Conservation (phyloP, 2,113 vertebrate species). For the Podocnemis expansa region DNA sequence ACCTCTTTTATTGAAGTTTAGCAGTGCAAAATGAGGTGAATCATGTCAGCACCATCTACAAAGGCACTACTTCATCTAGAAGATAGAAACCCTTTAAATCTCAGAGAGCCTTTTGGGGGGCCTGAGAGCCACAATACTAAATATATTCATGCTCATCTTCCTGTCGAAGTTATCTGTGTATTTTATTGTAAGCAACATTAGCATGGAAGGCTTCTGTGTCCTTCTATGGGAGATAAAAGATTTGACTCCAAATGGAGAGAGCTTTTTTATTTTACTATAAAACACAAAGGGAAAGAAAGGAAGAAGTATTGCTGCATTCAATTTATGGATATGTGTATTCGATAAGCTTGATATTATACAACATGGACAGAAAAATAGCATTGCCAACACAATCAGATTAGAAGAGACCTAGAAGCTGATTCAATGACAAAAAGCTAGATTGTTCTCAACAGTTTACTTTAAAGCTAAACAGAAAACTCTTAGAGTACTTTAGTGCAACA, state of each 20-base stretch:
- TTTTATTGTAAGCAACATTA: not conserved
- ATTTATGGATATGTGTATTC: conserved; percentile 8
- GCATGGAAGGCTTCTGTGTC: not conserved
- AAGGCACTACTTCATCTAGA: not conserved
- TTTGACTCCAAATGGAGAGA: not conserved
- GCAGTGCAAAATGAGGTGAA: not conserved
- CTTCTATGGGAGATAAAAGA: conserved; percentile 20
- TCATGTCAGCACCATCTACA: not conserved
- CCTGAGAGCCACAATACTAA: not conserved
- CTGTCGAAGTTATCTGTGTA: not conserved
- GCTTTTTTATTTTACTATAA: conserved; percentile 7
- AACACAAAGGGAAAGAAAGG: not conserved
- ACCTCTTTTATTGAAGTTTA: not conserved
- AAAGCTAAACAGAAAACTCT: conserved; percentile 2
- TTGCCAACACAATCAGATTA: not conserved
- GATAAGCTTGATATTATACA: not conserved
- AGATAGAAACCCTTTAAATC: not conserved
- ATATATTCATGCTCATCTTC: not conserved
- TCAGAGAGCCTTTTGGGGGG: not conserved
- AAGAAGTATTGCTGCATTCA: not conserved
- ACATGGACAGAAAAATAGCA: not conserved
- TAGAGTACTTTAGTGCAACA: not conserved
- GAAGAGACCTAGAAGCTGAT: not conserved
- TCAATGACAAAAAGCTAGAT: not conserved
- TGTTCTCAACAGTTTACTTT: not conserved